Base-by-base conservation (phyloP, 2,113 vertebrate species). In the Ciconia maguari region DNA sequence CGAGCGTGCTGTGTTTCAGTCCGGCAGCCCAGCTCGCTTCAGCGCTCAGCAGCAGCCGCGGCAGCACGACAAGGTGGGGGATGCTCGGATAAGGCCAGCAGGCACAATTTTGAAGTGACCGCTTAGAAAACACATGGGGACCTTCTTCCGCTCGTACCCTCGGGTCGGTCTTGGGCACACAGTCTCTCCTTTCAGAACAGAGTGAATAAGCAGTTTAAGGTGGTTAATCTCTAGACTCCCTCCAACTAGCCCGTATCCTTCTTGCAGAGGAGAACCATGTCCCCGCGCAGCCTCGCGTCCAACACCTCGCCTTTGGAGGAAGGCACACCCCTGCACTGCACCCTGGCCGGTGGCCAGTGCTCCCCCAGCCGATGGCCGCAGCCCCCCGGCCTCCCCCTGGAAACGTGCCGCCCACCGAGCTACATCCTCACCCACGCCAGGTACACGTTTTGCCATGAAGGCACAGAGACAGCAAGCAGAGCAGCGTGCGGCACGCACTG, bases 361-460 rank as follows among this genome's bases (percentile, higher is more conserved):
- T 74, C 61, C 20, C 11, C 30, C 9, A 17, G 46, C 11, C 17
- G 5, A 32, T 1, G 2, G 10, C 29, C 7, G 0, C 66, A 41
- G 83, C 18, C 7, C 15, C 54, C 4, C 2, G 2, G 11, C 26
- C 46, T 29, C 46, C 36, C 57, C 17, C 61, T 30, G 54, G n/a
- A 61, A 55, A 77, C 7, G 13, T 34, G n/a, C 16, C 4, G 4
- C 14, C 34, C 30, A 16, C 2, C 0, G 0, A 68, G 52, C 54
- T 60, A 72, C 2, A 0, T 27, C 54, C 64, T 87, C 14, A 44
- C 17, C 49, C 42, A 18, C 1, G 1, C 8, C 60, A 71, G 9
- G 5, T 0, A 38, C 4, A 25, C 0, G 0, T 49, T 65, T 16
- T 54, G 36, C 22, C 55, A 42, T 0, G 1, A 30, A 34, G 16